Evolutionary conservation across 2,113 vertebrate genomes (phyloP).

Genomic region (Phainopepla nitens): DNA sequence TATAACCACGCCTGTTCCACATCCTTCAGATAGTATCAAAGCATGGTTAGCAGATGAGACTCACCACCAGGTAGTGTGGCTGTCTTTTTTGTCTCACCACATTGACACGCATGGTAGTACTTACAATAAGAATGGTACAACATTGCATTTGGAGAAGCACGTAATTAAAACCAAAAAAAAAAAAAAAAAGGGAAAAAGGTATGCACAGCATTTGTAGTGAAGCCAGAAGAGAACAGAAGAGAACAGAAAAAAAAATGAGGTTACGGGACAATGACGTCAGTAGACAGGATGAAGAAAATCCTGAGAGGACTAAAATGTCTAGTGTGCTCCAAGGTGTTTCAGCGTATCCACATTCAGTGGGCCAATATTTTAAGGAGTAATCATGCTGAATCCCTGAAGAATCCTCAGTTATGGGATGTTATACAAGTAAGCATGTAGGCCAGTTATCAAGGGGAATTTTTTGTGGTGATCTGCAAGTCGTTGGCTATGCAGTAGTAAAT

Average conservation of each 20-base stretch:
- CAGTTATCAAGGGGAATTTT: neutral
- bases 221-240: neutral
- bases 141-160: neutral
- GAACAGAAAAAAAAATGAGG: too few species aligned
- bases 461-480: neutral
- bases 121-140: accelerated
- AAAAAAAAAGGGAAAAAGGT: neutral
- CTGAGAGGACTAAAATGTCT: neutral
- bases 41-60: constrained; percentile 22
- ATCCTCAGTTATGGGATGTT: neutral
- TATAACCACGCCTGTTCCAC: constrained; percentile 27
- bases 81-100: neutral
- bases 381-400: neutral
- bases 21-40: constrained; percentile 30
- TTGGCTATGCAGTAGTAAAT: neutral
- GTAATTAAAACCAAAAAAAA: neutral
- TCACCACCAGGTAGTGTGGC: neutral
- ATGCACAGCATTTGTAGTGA: neutral
- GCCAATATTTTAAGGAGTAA: neutral
- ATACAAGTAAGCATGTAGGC: neutral
- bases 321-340: neutral
- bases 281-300: neutral
- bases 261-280: neutral
- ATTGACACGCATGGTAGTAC: neutral
- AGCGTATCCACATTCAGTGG: neutral